Evolutionary conservation across 2,113 vertebrate species (phyloP).

Genomic region (Cynoglossus semilaevis): DNA sequence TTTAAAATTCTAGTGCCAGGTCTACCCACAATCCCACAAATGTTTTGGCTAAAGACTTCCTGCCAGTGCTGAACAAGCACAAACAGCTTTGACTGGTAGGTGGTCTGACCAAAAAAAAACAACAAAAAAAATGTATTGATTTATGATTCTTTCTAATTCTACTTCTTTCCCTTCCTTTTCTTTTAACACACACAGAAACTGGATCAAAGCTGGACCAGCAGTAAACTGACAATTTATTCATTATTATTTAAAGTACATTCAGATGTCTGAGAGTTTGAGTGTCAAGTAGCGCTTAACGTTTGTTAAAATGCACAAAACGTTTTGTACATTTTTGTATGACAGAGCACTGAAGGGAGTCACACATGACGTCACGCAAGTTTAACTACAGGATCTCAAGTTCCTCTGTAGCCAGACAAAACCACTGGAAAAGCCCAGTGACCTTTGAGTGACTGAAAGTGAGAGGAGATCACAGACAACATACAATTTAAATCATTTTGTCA

Average conservation of each 20-base stretch:
- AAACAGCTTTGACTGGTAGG: constrained; percentile 49
- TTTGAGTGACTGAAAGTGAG: constrained; percentile 21
- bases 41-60: constrained; percentile 33
- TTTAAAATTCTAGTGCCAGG: constrained; percentile 55
- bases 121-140: too few species aligned
- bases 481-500: constrained; percentile 28
- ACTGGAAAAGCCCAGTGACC: constrained; percentile 27
- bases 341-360: neutral
- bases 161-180: constrained; percentile 2
- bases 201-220: constrained; percentile 27
- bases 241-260: too few species aligned
- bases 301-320: constrained; percentile 3
- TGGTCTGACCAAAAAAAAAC: constrained; percentile 53
- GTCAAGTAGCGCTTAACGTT: constrained; percentile 7
- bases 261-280: neutral
- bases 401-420: constrained; percentile 23
- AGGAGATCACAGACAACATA: constrained; percentile 21
- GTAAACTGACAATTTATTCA: constrained; percentile 1
- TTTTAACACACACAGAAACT: constrained; percentile 19
- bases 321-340: neutral
- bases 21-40: constrained; percentile 44
- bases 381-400: constrained; percentile 19
- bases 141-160: constrained; percentile 39
- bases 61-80: constrained; percentile 9
- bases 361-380: constrained; percentile 24